Conservation (phyloP, 35 echinoderm and acorn worm genomes). For the Stichopus chloronotus region DNA sequence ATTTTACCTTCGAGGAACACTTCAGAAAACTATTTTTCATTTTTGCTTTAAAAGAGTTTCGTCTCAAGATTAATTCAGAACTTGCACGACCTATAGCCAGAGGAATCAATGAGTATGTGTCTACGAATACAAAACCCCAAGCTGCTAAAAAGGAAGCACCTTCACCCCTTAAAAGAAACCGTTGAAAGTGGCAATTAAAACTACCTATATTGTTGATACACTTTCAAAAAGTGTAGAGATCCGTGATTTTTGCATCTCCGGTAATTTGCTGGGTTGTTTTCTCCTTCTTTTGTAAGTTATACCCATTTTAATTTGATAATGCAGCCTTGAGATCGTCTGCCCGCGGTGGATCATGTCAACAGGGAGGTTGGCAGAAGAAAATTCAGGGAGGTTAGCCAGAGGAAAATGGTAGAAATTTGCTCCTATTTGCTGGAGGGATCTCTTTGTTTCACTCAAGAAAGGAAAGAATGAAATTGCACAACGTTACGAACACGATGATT, state of each 20-base stretch:
- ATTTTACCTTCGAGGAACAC: too few species aligned
- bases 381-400: not conserved
- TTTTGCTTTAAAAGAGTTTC: not conserved
- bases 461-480: too few species aligned
- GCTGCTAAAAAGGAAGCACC: not conserved
- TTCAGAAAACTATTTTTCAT: not conserved
- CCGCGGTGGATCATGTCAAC: not conserved
- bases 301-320: not conserved
- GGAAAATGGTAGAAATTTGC: not conserved
- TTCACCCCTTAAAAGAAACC: not conserved
- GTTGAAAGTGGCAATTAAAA: not conserved
- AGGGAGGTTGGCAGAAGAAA: not conserved
- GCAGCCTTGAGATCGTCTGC: not conserved
- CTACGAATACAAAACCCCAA: not conserved
- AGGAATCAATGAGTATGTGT: not conserved
- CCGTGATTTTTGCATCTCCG: not conserved
- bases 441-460: not conserved
- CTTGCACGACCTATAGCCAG: not conserved
- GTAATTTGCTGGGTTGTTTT: not conserved
- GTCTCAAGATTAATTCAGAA: not conserved
- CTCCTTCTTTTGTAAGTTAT: not conserved
- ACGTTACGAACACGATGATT: too few species aligned
- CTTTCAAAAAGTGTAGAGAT: not conserved
- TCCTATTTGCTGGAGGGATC: not conserved
- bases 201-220: not conserved